These are phyloP conservation scores for Geococcyx californianus DNA, from an alignment of 2,113 vertebrate species.

Conservation along the genomic window DNA sequence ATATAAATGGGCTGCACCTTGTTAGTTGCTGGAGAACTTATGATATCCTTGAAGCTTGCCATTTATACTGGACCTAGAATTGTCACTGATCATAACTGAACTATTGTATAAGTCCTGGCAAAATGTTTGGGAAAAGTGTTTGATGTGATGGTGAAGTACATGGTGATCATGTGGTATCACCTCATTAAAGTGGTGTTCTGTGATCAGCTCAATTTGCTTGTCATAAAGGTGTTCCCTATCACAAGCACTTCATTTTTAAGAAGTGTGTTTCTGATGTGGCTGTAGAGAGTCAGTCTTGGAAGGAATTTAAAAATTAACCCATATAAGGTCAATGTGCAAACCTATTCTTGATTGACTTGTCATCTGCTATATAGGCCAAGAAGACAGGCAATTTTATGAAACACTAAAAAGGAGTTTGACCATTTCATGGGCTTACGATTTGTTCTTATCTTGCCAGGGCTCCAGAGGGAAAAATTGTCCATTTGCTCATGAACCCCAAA, in stretches of 20 bases:
- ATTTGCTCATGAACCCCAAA: background rate
- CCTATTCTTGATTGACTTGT: background rate
- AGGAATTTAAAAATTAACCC: background rate
- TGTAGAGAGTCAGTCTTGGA: background rate
- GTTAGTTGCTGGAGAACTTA: background rate
- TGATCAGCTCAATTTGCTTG: background rate
- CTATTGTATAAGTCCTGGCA: background rate
- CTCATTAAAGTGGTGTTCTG: background rate
- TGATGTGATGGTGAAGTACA: background rate
- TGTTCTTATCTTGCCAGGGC: background rate
- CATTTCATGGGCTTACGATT: background rate
- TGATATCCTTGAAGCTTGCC: background rate
- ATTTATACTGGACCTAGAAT: background rate
- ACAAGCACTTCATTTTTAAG: background rate
- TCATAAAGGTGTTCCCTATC: background rate
- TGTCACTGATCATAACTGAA: background rate
- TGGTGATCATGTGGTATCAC: background rate
- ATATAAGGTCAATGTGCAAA: background rate
- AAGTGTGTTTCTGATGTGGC: background rate
- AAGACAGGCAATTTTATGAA: background rate
- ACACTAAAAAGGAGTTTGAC: background rate
- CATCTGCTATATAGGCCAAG: background rate
- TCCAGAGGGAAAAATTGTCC: background rate
- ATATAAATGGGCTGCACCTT: background rate
- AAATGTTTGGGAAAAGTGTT: background rate